Evolutionary conservation across 2,797 vertebrate species (phyloP).

Genomic region (Gallinago nigripennis): DNA sequence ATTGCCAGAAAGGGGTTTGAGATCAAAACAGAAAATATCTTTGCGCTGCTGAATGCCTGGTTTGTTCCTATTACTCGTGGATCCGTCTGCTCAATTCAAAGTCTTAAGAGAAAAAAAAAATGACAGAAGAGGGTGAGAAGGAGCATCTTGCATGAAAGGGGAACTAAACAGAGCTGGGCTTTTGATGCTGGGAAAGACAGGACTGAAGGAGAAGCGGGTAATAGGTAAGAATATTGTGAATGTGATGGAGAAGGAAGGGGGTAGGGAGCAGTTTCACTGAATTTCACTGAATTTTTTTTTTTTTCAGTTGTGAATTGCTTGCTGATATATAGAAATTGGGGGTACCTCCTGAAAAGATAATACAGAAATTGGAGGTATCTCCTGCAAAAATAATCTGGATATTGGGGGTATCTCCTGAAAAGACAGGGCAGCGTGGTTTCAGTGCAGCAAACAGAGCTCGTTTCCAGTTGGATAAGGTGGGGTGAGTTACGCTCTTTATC

Average conservation of each 20-base stretch:
- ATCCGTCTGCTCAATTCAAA: background rate
- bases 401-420: background rate
- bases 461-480: background rate
- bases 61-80: background rate
- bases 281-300: no score
- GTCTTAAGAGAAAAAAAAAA: background rate
- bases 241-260: rapidly evolving
- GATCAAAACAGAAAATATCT: background rate
- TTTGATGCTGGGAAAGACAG: background rate
- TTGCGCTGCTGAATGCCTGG: background rate
- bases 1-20: background rate
- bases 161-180: background rate
- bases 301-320: background rate
- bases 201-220: background rate
- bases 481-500: rapidly evolving
- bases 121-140: background rate
- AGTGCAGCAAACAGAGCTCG: rapidly evolving
- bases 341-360: no score
- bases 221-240: background rate
- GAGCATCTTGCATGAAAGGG: background rate
- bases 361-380: rapidly evolving
- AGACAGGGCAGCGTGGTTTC: background rate
- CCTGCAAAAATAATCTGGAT: background rate
- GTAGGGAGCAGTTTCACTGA: no score
- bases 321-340: background rate